Evolutionary conservation across 2,888 invertebrate genomes (phyloP), one percentile per base, ranked within the genome.

Genomic region (Mythimna vitellina): DNA sequence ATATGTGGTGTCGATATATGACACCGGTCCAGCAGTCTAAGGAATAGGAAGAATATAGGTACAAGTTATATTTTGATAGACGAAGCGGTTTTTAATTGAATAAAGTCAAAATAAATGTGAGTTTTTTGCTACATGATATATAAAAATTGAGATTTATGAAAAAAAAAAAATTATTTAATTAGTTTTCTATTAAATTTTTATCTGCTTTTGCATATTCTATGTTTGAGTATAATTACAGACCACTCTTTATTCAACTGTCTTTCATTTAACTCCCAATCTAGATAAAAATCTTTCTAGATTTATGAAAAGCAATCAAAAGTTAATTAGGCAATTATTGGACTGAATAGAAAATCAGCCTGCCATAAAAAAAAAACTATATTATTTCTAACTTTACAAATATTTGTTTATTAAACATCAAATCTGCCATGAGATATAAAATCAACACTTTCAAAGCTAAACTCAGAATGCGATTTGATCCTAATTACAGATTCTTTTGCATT

Each of bases 1-100:
- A 91, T 32, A 95, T 95, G 95, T 95, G 95, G 95, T 95, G 95
- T 54, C 93, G 92, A 0, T 94, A 86, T 53, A 92, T 94, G 93
- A 89, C 90, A 0, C 92, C 92, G 0, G 74, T 87, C 9, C 82
- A 70, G 53, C 85, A 80, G 58, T 70, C 64, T n/a, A 56, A 42
- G 7, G 9, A 29, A 0, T 60, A 67, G 29, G 1, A 14, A 35
- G 14, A 4, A n/a, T 58, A 58, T 35, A 57, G 5, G n/a, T n/a
- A 35, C 35, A 20, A 57, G 9, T 0, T 1, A 9, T 57, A 32
- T 12, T 29, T n/a, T 35, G 35, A 14, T 32, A 10, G 6, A n/a
- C 6, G 17, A 38, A 22, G 32, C 38, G 14, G 22, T 38, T 38
- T 22, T 17, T 22, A 58, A n/a, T 22, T 3, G 7, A 3, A 1